These are phyloP conservation scores for Oreochromis niloticus DNA, from an alignment of 2,113 vertebrate genomes.

Conservation along the genomic window DNA sequence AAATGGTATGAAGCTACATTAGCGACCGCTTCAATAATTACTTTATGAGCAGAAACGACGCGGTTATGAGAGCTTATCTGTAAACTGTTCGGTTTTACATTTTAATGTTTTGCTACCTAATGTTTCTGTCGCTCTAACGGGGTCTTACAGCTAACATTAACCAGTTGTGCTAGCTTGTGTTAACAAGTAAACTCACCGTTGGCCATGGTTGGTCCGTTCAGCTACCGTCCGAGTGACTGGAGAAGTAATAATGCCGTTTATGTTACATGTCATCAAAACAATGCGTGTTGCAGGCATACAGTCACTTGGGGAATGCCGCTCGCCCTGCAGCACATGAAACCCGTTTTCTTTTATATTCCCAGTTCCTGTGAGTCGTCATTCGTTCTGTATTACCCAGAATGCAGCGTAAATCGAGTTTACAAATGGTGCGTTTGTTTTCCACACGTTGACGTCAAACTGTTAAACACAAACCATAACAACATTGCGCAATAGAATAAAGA, in stretches of 20 bases:
- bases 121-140: neutral
- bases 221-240: neutral
- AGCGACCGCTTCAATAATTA: neutral
- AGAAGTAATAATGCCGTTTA: neutral
- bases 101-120: neutral
- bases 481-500: neutral
- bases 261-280: neutral
- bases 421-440: neutral
- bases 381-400: slow-evolving; percentile 15
- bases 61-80: neutral
- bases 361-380: neutral
- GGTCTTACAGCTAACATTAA: neutral
- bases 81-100: neutral
- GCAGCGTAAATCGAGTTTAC: neutral
- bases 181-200: slow-evolving; percentile 31
- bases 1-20: neutral
- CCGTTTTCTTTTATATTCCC: neutral
- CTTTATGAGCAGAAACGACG: neutral
- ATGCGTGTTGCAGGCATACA: rapidly evolving
- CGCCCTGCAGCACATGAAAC: neutral
- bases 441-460: neutral
- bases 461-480: neutral
- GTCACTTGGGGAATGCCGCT: rapidly evolving
- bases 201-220: slow-evolving; percentile 28
- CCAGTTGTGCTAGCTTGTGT: neutral